Conservation (phyloP, 2,113 vertebrate species). For the Brachypodius melanocephalos region DNA sequence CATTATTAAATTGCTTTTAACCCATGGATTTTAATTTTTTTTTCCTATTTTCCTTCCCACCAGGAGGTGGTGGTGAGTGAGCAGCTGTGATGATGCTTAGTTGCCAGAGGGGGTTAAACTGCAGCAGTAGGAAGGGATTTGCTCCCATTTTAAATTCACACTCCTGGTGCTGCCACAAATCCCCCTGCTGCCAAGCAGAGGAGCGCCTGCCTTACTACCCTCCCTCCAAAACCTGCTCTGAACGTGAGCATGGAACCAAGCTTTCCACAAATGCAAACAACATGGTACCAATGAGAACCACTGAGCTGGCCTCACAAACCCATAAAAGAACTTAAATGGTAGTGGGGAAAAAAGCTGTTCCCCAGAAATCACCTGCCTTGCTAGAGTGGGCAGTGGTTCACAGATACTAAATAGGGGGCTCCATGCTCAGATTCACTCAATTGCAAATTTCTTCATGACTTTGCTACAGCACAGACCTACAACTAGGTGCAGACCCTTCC, state of each 20-base stretch:
- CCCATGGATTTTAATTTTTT: not conserved
- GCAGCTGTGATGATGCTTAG: not conserved
- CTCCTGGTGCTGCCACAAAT: not conserved
- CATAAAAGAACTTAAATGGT: not conserved
- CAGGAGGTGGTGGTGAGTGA: not conserved
- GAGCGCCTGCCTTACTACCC: not conserved
- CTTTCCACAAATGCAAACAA: not conserved
- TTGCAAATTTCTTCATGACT: not conserved
- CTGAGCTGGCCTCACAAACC: not conserved
- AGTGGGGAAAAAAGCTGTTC: not conserved
- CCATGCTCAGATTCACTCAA: not conserved
- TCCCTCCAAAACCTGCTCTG: not conserved
- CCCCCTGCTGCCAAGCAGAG: not conserved
- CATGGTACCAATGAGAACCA: rapidly evolving
- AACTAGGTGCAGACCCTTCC: not conserved
- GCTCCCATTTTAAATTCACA: not conserved
- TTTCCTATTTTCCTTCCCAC: not conserved
- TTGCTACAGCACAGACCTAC: not conserved
- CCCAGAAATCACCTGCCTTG: not conserved
- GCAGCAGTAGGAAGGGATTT: not conserved
- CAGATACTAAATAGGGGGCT: not conserved
- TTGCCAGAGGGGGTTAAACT: not conserved
- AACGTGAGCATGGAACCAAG: not conserved
- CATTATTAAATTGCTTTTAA: not conserved
- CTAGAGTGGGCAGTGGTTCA: not conserved